Evolutionary conservation across 2,113 vertebrate species (phyloP).

Genomic region (Phrynosoma blainvillii): DNA sequence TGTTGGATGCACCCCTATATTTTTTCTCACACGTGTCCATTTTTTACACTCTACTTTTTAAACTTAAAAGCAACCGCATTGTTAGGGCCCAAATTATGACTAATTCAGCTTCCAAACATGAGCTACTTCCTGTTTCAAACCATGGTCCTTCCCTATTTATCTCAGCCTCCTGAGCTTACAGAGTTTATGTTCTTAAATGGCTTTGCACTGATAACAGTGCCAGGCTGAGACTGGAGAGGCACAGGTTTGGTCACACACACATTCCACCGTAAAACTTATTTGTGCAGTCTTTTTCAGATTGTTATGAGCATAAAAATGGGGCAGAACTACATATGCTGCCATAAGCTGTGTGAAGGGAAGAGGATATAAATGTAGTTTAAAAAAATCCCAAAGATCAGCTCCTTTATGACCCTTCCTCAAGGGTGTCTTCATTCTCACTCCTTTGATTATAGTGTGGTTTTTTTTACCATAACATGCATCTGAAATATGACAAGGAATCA

Average conservation of each 20-base stretch:
- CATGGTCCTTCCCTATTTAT: background rate
- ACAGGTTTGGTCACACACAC: background rate
- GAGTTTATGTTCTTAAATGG: background rate
- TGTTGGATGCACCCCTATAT: background rate
- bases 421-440: background rate
- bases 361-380: background rate
- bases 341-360: too few relatives aligned
- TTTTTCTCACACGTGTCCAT: background rate
- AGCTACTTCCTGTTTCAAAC: background rate
- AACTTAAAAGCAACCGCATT: background rate
- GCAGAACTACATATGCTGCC: too few relatives aligned
- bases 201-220: background rate
- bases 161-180: too few relatives aligned
- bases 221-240: background rate
- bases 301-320: too few relatives aligned
- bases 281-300: too few relatives aligned
- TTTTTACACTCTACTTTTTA: background rate
- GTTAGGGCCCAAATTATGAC: background rate
- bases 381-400: background rate
- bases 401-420: too few relatives aligned
- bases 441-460: too few relatives aligned
- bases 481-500: too few relatives aligned
- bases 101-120: background rate
- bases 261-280: too few relatives aligned
- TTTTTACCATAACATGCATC: too few relatives aligned